A percentile compares a stretch with the other conserved stretches of the same genome.
phyloP scores from a whole-genome alignment of 2,888 invertebrate species.

The Dasypogon diadema region DNA sequence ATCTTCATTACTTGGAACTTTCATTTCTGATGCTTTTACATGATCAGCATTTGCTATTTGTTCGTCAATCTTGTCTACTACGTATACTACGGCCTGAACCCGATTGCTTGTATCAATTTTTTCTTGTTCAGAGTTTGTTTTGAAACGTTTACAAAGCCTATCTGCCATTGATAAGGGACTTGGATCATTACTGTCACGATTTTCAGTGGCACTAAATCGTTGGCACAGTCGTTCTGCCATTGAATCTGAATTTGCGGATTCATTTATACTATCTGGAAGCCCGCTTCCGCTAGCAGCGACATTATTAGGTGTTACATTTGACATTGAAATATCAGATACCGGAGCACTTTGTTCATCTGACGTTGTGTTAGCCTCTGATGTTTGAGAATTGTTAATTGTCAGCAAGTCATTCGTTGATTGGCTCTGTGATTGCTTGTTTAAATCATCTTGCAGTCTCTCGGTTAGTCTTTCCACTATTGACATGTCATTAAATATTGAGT shows the following conservation, averaged over 20 bases:
- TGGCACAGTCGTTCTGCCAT: slow-evolving; percentile 19
- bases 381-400: no score
- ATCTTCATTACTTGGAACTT: background rate
- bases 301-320: background rate
- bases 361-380: background rate
- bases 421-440: background rate
- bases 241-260: background rate
- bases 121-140: slow-evolving; percentile 4
- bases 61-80: slow-evolving; percentile 6
- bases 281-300: background rate
- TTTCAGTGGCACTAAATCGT: slow-evolving; percentile 40
- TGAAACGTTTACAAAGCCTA: slow-evolving; percentile 44
- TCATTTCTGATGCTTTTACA: slow-evolving; percentile 16
- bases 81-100: background rate
- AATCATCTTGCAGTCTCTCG: slow-evolving; percentile 58
- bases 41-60: background rate
- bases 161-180: slow-evolving; percentile 40
- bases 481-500: slow-evolving; percentile 53
- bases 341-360: background rate
- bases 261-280: background rate
- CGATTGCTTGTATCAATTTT: background rate
- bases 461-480: slow-evolving; percentile 61
- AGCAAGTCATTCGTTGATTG: background rate
- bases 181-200: slow-evolving; percentile 42
- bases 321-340: background rate